A percentile compares a stretch with the other conserved stretches of the same genome.
These are phyloP conservation scores for Drosophila anomalata DNA, from an alignment of 2,888 invertebrate genomes.

Conservation along the genomic window DNA sequence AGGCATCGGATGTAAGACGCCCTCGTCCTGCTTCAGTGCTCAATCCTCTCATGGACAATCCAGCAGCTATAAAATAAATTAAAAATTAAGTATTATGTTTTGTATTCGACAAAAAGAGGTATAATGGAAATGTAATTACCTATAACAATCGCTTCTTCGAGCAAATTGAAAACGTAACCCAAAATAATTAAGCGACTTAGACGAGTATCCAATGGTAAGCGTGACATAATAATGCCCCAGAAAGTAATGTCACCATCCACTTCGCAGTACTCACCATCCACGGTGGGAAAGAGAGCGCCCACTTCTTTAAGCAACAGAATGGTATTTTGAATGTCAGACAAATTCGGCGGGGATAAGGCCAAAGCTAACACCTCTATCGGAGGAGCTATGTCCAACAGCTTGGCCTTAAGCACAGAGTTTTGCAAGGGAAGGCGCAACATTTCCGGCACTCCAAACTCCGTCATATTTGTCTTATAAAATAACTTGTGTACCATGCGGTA, in stretches of 20 bases:
- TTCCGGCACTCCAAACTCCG: conserved; percentile 88
- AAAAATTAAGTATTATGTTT: background rate
- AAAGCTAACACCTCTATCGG: conserved; percentile 91
- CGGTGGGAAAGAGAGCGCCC: conserved; percentile 90
- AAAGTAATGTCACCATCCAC: conserved; percentile 95
- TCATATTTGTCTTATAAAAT: conserved; percentile 87
- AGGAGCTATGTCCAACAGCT: conserved; percentile 92
- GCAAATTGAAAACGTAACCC: conserved; percentile 93
- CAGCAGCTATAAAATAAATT: conserved; percentile 87
- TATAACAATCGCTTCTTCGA: conserved; percentile 94
- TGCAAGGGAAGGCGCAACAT: conserved; percentile 93
- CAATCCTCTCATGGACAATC: conserved; percentile 91
- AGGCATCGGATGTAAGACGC: conserved; percentile 83
- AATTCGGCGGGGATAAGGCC: conserved; percentile 94
- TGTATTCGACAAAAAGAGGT: background rate
- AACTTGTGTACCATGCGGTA: conserved; percentile 90
- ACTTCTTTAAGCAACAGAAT: conserved; percentile 93
- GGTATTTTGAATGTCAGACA: conserved; percentile 91
- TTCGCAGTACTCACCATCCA: conserved; percentile 85
- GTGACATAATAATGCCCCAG: conserved; percentile 92
- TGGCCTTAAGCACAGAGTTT: conserved; percentile 90
- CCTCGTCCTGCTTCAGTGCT: conserved; percentile 87
- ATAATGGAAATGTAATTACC: conserved; percentile 80
- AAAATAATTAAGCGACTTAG: conserved; percentile 93
- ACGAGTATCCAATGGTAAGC: conserved; percentile 92